phyloP scores from a whole-genome alignment of 2,888 invertebrate species.

The Macroteleia sp. region DNA sequence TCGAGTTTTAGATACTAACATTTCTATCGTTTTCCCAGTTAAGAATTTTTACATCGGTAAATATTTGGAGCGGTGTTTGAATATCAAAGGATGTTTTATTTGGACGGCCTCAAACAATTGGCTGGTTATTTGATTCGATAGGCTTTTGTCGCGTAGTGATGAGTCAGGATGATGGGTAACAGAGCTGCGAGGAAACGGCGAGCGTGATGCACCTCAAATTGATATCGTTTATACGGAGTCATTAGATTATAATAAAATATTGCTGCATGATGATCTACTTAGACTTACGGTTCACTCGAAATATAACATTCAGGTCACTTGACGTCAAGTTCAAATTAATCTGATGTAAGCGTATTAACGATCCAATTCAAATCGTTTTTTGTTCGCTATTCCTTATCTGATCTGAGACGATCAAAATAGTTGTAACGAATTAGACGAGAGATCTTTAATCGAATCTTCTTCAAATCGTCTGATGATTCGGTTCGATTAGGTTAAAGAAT shows the following conservation, averaged over 20 bases:
- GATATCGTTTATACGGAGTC: neutral
- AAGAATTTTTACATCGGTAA: slow-evolving; percentile 9
- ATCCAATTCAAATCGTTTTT: neutral
- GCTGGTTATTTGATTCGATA: slow-evolving; percentile 24
- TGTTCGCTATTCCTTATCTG: neutral
- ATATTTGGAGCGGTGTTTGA: slow-evolving; percentile 30
- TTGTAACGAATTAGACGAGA: slow-evolving; percentile 14
- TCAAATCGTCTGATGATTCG: slow-evolving; percentile 21
- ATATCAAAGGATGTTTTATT: slow-evolving; percentile 30
- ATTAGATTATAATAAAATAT: neutral
- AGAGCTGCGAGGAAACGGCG: slow-evolving; percentile 35
- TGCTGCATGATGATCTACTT: neutral
- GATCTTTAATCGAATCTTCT: slow-evolving; percentile 25
- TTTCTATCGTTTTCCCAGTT: slow-evolving; percentile 39
- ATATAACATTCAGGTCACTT: slow-evolving; percentile 9
- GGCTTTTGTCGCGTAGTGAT: slow-evolving; percentile 15
- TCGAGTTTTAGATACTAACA: neutral
- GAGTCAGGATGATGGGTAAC: slow-evolving; percentile 41
- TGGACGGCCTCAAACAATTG: slow-evolving; percentile 20
- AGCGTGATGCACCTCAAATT: slow-evolving; percentile 6
- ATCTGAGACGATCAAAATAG: slow-evolving; percentile 20
- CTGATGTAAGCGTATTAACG: neutral
- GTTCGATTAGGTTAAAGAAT: slow-evolving; percentile 21
- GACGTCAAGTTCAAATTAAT: neutral
- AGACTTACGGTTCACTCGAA: neutral